Evolutionary conservation across 2,797 vertebrate genomes (phyloP).

Genomic region (Mastacembelus armatus): DNA sequence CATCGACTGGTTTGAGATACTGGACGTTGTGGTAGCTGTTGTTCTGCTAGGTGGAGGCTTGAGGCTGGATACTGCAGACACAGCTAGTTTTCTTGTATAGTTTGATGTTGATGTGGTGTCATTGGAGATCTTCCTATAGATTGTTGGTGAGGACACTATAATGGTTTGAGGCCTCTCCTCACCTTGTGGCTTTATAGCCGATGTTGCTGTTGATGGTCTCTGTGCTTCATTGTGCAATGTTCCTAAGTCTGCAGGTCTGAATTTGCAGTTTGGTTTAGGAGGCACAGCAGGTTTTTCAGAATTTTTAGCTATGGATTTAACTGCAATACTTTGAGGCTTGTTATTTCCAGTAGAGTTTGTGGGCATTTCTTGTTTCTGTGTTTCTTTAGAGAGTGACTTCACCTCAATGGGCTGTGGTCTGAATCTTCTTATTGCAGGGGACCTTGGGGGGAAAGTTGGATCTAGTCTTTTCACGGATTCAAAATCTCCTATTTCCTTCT

Average conservation of each 20-base stretch:
- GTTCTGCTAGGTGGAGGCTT: conserved; percentile 77
- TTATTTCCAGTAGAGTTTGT: conserved; percentile 40
- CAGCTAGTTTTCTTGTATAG: conserved; percentile 78
- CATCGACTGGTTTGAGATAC: conserved; percentile 61
- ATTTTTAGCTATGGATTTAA: conserved; percentile 82
- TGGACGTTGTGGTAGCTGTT: conserved; percentile 55
- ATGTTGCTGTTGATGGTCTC: conserved; percentile 47
- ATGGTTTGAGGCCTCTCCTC: conserved; percentile 77
- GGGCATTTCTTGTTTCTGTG: conserved; percentile 66
- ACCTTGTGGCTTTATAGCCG: conserved; percentile 56
- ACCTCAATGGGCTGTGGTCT: conserved; percentile 76
- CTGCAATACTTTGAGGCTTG: conserved; percentile 80
- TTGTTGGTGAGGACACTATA: conserved; percentile 75
- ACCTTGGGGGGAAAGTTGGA: conserved; percentile 74
- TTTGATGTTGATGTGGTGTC: conserved; percentile 67
- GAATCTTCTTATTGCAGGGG: conserved; percentile 71
- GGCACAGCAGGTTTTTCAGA: conserved; percentile 81
- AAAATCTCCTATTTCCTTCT: conserved; percentile 67
- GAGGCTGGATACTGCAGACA: conserved; percentile 81
- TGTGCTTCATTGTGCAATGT: conserved; percentile 63
- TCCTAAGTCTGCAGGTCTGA: conserved; percentile 77
- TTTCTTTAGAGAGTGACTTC: conserved; percentile 79
- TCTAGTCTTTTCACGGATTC: conserved; percentile 76
- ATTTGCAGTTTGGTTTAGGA: conserved; percentile 83
- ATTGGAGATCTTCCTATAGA: conserved; percentile 78